Conservation (phyloP, 2,888 invertebrate genomes). For the Pachydiplax longipennis region DNA sequence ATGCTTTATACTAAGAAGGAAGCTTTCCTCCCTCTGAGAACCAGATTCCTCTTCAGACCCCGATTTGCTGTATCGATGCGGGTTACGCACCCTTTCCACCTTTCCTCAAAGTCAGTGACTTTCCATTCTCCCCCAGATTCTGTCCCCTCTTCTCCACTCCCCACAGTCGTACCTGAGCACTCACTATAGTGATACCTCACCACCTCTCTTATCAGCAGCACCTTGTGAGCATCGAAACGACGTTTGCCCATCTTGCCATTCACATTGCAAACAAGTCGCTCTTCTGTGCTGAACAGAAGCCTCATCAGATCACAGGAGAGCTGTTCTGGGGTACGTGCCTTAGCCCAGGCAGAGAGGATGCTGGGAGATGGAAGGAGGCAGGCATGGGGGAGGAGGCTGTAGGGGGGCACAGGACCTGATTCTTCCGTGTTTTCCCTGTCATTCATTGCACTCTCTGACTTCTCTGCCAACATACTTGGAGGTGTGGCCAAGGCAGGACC, state of each 20-base stretch:
- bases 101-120: conserved; percentile 60
- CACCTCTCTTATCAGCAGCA: conserved; percentile 60
- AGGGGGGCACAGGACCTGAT: conserved; percentile 52
- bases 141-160: conserved; percentile 8
- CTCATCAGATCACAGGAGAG: conserved; percentile 62
- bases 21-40: conserved; percentile 53
- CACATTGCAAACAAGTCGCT: conserved; percentile 61
- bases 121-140: conserved; percentile 57
- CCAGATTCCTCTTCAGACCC: conserved; percentile 61
- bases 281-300: conserved; percentile 60
- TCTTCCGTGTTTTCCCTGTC: conserved; percentile 32
- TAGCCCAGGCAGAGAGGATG: conserved; percentile 60
- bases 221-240: conserved; percentile 61
- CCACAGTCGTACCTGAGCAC: not conserved
- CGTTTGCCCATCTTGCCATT: conserved; percentile 63
- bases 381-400: conserved; percentile 60
- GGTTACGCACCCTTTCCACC: conserved; percentile 62
- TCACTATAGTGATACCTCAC: conserved; percentile 54
- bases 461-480: not conserved
- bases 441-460: conserved; percentile 22
- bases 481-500: not conserved
- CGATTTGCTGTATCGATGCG: conserved; percentile 62
- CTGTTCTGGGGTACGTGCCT: conserved; percentile 61
- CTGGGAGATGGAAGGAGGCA: conserved; percentile 60
- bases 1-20: conserved; percentile 43